Base-by-base conservation (phyloP, 2,113 vertebrate species). In the Pitta sordida region DNA sequence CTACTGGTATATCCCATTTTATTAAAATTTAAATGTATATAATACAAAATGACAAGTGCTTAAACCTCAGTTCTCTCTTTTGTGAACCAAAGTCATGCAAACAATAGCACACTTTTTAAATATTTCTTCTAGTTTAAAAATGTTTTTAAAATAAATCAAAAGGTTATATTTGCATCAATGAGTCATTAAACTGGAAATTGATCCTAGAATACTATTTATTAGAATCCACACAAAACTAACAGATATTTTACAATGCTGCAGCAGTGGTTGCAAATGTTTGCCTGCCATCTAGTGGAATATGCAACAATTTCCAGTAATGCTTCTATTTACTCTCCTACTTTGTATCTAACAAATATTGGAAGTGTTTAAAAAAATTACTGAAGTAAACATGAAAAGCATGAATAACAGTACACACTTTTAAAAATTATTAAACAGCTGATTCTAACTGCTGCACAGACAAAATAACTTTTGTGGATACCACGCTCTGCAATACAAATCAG, bases 241-340 rank as follows among this genome's bases (percentile, higher is more conserved):
- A 81, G 7, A 29, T 79, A 32, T 75, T 94, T 94, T 56, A 68
- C 37, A 53, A 48, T 12, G 7, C 44, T 62, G 86, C 37, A 52
- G 39, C 53, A 64, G 76, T 36, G 18, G 81, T 97, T 96, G 58
- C 75, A 96, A 97, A 95, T 97, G 94, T 95, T 96, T 97, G 97
- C 86, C 97, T 98, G 98, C 98, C 98, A 98, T 96, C 98, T 98
- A 98, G 98, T 98, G 98, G 98, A 96, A 85, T 69, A 92, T 37
- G 7, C 22, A 74, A 93, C 7, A 83, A 11, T 44, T 91, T 68
- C 69, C 51, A 76, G 27, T 13, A 81, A 30, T 32, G 81, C 73
- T 91, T 95, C 55, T 24, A 63, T 52, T 80, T 69, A 88, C 86
- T 82, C 41, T 94, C 46, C 55, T 93, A 67, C 52, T 83, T 94